Evolutionary conservation across 2,888 invertebrate species (phyloP).

Genomic region (Terebella lapidaria): DNA sequence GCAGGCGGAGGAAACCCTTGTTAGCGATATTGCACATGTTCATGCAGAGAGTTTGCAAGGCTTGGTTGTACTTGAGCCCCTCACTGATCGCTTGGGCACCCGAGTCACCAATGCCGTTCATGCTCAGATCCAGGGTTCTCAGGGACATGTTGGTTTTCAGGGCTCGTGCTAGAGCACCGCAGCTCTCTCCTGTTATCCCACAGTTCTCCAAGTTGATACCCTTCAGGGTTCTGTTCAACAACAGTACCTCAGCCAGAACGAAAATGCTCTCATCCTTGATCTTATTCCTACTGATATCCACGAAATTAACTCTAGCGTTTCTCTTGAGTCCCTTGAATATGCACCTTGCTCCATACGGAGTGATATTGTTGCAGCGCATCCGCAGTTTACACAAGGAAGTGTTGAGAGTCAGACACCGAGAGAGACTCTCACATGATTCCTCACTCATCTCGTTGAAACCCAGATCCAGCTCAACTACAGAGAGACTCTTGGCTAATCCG

Average conservation of each 20-base stretch:
- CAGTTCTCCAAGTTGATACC: constrained; percentile 48
- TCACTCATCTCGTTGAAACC: constrained; percentile 47
- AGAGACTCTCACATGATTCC: constrained; percentile 35
- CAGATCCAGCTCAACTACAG: constrained; percentile 42
- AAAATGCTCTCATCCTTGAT: constrained; percentile 39
- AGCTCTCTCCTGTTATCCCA: constrained; percentile 37
- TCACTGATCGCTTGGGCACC: constrained; percentile 38
- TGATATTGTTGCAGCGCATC: constrained; percentile 39
- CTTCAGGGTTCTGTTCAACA: constrained; percentile 35
- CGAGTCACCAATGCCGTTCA: constrained; percentile 40
- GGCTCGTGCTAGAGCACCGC: constrained; percentile 37
- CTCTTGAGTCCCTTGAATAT: constrained; percentile 37
- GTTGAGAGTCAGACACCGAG: constrained; percentile 36
- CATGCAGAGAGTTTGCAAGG: constrained; percentile 38
- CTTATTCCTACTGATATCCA: constrained; percentile 46
- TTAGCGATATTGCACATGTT: constrained; percentile 50
- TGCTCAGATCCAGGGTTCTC: constrained; percentile 40
- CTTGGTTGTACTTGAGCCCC: constrained; percentile 37
- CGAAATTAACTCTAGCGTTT: constrained; percentile 35
- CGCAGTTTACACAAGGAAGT: constrained; percentile 37
- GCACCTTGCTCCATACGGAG: constrained; percentile 39
- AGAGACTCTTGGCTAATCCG: constrained; percentile 31
- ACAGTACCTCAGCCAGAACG: constrained; percentile 37
- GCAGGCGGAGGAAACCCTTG: constrained; percentile 40
- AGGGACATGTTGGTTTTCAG: constrained; percentile 36